Base-by-base conservation (phyloP, 2,888 invertebrate species). In the Campoplex nolae region DNA sequence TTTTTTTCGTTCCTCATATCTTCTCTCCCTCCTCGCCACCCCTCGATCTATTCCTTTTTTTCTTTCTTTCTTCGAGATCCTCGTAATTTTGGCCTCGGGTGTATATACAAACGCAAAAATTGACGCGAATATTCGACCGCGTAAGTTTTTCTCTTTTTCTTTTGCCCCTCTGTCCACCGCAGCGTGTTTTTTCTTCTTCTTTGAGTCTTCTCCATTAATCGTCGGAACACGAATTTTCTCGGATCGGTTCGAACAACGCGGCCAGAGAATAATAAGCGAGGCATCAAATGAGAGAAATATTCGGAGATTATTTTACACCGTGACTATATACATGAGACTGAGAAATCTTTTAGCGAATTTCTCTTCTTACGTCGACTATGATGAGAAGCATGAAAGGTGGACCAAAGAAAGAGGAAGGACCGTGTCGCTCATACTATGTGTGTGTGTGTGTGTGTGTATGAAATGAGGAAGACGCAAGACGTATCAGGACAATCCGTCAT, bases 401-500 rank as follows among this genome's bases (percentile, higher is more conserved):
- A 87, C 81, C 65, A 79, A 75, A 58, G 70, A 77, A 77, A 85
- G 65, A 83, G 76, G 58, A 86, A 77, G 79, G 28, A 81, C 67
- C 73, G 42, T 70, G 84, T 83, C 83, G 38, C 38, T 42, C 42
- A 67, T 38, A 42, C 23, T 35, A 35, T 51, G 42, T 45, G 42
- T 45, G 35, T 13, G 45, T 56, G 68, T 51, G 42, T 45, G 42
- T 45, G 35, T 13, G 45, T 56, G 68, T 80, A 82, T 86, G 74
- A 81, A 82, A 65, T 68, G 78, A 35, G 75, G 82, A 80, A 77
- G 74, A 86, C 70, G 75, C 86, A 35, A 73, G 45, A 74, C 35
- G 11, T 58, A 62, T 23, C 90, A 83, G 92, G 92, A 93, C 92
- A 92, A 93, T 93, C 90, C 92, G 92, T 93, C 93, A 93, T 93